These are phyloP conservation scores for Chaetodon auriga DNA, from an alignment of 2,113 vertebrate species.

Conservation along the genomic window DNA sequence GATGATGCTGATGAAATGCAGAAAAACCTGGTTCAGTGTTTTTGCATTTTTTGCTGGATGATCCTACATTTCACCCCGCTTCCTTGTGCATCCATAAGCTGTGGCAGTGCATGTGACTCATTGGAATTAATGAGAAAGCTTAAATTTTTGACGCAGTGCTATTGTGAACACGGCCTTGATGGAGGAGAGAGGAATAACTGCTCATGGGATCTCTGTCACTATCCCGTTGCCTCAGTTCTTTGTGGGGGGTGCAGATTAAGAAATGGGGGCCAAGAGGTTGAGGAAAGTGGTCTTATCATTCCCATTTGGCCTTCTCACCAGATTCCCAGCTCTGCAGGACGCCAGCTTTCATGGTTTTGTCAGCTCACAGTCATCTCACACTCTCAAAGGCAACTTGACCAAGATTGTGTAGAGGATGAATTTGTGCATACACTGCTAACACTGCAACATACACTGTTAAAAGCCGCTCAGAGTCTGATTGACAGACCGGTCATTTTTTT, in stretches of 20 bases:
- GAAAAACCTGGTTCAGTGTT: neutral
- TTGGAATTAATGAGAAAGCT: neutral
- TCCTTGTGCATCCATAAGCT: neutral
- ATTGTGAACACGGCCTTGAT: neutral
- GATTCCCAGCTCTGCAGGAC: constrained; percentile 60
- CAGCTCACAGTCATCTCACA: constrained; percentile 26
- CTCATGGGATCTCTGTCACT: constrained; percentile 29
- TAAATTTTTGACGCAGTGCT: neutral
- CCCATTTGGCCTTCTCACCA: constrained; percentile 61
- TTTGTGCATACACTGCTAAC: constrained; percentile 10
- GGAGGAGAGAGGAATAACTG: constrained; percentile 13
- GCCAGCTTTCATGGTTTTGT: constrained; percentile 39
- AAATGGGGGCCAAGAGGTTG: constrained; percentile 36
- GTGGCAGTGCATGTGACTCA: neutral
- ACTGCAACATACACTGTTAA: neutral
- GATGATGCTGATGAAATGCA: neutral
- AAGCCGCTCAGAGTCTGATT: constrained; percentile 26
- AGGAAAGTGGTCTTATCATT: constrained; percentile 64
- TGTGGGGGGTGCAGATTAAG: constrained; percentile 64
- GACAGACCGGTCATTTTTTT: neutral
- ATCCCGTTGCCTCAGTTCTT: constrained; percentile 38
- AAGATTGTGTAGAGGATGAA: constrained; percentile 7
- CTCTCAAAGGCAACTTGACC: constrained; percentile 27
- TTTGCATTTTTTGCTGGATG: neutral
- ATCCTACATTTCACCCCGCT: neutral